These are phyloP conservation scores for Synergus laeviventris DNA, from an alignment of 2,888 invertebrate genomes.

Conservation along the genomic window DNA sequence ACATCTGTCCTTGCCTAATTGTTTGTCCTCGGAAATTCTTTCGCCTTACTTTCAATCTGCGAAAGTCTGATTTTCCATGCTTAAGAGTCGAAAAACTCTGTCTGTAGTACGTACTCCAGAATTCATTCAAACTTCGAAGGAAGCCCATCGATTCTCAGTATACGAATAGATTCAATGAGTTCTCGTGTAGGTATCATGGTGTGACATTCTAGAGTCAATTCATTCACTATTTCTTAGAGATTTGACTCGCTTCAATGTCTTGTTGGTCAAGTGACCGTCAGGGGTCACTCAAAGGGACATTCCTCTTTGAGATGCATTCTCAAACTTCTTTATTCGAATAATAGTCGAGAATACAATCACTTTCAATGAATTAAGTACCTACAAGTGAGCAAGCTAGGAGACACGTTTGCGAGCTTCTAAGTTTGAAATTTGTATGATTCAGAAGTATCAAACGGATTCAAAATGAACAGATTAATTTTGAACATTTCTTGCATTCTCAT, in stretches of 20 bases:
- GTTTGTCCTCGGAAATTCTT: constrained; percentile 45
- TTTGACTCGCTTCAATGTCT: constrained; percentile 65
- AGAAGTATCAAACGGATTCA: too few species aligned
- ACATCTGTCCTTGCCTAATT: constrained; percentile 65
- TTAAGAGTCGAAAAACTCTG: constrained; percentile 50
- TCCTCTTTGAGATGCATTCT: constrained; percentile 46
- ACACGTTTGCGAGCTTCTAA: too few species aligned
- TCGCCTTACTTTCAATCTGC: constrained; percentile 45
- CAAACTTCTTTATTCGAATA: constrained; percentile 36
- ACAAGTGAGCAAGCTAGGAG: neutral
- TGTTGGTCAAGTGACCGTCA: constrained; percentile 58
- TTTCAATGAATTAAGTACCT: neutral
- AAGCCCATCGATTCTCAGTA: constrained; percentile 63
- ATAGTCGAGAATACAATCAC: neutral
- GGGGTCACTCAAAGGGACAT: constrained; percentile 64
- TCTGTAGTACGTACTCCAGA: constrained; percentile 46
- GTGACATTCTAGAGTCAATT: constrained; percentile 69
- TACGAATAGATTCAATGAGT: constrained; percentile 55
- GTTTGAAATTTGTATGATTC: too few species aligned
- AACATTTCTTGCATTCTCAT: too few species aligned
- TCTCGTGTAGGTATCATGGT: constrained; percentile 53
- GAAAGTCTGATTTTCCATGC: constrained; percentile 44
- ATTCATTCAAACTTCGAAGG: constrained; percentile 63
- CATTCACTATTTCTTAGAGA: constrained; percentile 68
- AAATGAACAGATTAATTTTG: too few species aligned